A percentile compares a stretch with the other conserved stretches of the same genome.
These are phyloP conservation scores for Cyanistes caeruleus DNA, from an alignment of 2,113 vertebrate genomes.

Conservation along the genomic window DNA sequence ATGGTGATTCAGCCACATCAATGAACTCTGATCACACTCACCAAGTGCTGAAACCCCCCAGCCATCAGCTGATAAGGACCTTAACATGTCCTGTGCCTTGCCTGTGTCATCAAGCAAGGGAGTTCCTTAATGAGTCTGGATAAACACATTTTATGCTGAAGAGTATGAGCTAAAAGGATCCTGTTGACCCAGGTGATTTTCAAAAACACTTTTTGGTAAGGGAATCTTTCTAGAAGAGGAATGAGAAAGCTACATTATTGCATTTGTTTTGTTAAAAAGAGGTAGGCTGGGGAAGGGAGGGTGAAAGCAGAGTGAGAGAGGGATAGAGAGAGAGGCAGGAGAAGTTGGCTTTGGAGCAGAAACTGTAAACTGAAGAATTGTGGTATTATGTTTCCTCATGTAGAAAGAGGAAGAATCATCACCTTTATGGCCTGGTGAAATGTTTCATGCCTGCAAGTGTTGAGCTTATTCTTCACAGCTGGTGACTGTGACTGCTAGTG, in stretches of 20 bases:
- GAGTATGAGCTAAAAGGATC: background rate
- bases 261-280: background rate
- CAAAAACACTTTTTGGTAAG: background rate
- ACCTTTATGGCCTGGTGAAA: background rate
- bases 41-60: background rate
- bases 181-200: background rate
- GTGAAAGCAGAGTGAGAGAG: background rate
- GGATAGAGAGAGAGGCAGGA: background rate
- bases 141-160: background rate
- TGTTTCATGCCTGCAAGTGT: background rate
- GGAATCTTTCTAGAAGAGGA: background rate
- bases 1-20: background rate
- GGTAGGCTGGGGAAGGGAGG: background rate
- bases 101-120: background rate
- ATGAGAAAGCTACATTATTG: background rate
- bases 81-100: background rate
- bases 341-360: background rate
- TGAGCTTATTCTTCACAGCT: background rate
- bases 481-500: background rate
- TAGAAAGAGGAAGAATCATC: background rate
- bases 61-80: background rate
- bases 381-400: background rate
- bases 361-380: background rate
- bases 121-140: background rate
- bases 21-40: background rate